Percentiles rank a stretch among this genome's conserved stretches.
Evolutionary conservation across 2,888 invertebrate species (phyloP).

Genomic region (Rhorus exstirpatorius): DNA sequence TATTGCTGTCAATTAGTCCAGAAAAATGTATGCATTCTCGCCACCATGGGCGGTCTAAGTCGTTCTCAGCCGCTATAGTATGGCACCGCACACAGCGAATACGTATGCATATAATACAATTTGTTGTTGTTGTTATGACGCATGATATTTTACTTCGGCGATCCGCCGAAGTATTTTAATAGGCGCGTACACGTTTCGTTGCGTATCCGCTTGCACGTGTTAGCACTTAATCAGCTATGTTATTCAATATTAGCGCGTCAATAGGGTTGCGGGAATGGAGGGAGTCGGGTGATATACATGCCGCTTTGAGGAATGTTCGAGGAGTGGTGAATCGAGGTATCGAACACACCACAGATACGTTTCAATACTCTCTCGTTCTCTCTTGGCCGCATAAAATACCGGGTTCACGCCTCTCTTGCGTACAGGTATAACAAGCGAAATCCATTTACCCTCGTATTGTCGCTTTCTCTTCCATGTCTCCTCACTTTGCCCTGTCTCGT

Average conservation of each 20-base stretch:
- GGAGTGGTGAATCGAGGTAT: conserved; percentile 36
- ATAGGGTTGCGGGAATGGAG: conserved; percentile 27
- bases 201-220: conserved; percentile 61
- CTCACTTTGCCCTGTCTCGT: conserved; percentile 1
- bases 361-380: conserved; percentile 36
- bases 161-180: background rate
- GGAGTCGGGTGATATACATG: conserved; percentile 32
- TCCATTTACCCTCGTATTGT: conserved; percentile 26
- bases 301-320: conserved; percentile 29
- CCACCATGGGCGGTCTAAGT: too few relatives aligned
- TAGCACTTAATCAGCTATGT: conserved; percentile 75
- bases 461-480: background rate
- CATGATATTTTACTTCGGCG: background rate
- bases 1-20: too few relatives aligned
- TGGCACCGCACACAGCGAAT: background rate
- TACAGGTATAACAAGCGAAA: conserved; percentile 22
- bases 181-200: conserved; percentile 50
- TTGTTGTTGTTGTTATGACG: background rate
- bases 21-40: too few relatives aligned
- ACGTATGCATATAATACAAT: background rate
- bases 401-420: conserved; percentile 8
- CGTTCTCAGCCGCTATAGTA: too few relatives aligned
- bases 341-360: conserved; percentile 34
- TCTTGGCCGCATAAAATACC: background rate
- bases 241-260: conserved; percentile 72